Percentiles rank a stretch among this genome's conserved stretches.
These are phyloP conservation scores for Sander vitreus DNA, from an alignment of 2,113 vertebrate species.

Conservation along the genomic window DNA sequence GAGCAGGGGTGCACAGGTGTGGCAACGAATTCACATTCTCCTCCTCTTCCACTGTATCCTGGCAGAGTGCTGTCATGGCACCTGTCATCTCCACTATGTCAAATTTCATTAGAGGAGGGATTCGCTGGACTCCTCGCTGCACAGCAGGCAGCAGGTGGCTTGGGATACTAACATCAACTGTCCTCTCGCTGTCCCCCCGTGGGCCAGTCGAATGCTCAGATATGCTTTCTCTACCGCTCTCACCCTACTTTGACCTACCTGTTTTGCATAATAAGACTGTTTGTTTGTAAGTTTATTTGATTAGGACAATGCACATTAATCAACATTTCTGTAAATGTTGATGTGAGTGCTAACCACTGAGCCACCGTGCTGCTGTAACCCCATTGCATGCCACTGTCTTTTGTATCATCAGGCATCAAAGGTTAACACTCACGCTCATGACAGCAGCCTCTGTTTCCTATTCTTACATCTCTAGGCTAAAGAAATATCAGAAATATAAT, in stretches of 20 bases:
- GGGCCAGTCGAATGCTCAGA: slow-evolving; percentile 57
- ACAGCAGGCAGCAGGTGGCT: slow-evolving; percentile 78
- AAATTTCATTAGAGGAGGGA: slow-evolving; percentile 78
- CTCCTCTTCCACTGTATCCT: slow-evolving; percentile 61
- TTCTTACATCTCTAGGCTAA: slow-evolving; percentile 26
- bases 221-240: slow-evolving; percentile 51
- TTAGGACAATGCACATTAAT: no score
- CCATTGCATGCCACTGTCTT: slow-evolving; percentile 50
- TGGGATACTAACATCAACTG: slow-evolving; percentile 63
- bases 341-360: no score
- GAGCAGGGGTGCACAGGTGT: slow-evolving; percentile 77
- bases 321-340: no score
- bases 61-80: slow-evolving; percentile 72
- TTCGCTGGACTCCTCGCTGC: slow-evolving; percentile 52
- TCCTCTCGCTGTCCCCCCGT: slow-evolving; percentile 52
- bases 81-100: slow-evolving; percentile 81
- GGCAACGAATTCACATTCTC: slow-evolving; percentile 69
- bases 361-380: no score
- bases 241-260: slow-evolving; percentile 50
- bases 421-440: slow-evolving; percentile 10
- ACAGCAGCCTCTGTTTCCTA: slow-evolving; percentile 23
- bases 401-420: slow-evolving; percentile 57
- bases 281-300: no score
- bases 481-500: slow-evolving; percentile 12
- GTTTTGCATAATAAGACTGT: slow-evolving; percentile 68